Evolutionary conservation across 2,797 vertebrate genomes (phyloP), one percentile per base, ranked within the genome.

Genomic region (Melanotaenia parkinsoni): DNA sequence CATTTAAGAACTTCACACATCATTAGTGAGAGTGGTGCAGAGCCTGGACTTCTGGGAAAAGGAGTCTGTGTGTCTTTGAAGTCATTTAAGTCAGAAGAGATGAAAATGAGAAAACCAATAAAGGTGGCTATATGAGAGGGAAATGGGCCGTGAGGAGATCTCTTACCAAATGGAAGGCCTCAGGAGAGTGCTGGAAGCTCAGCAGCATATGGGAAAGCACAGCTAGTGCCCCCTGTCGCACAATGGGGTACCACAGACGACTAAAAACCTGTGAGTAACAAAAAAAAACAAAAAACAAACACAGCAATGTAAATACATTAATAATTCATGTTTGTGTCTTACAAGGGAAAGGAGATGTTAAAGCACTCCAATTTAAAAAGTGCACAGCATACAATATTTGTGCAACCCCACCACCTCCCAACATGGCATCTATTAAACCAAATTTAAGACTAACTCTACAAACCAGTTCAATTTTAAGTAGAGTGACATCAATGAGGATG

Each of bases 171-270:
- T 99, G 98, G 90, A 99, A 99, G 71, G 97, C 98, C 92, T 99
- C 98, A 18, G 97, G 98, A 92, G 98, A 99, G 91, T 99, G 98
- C 90, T 99, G 98, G 93, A 99, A 99, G 89, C 98, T 99, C 76
- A 99, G 96, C 82, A 99, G 95, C 97, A 99, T 99, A 74, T 99
- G 98, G 71, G 98, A 98, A 79, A 99, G 96, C 60, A 99, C 98
- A 45, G 95, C 93, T 67, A 99, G 92, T 57, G 98, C 98, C 89
- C 97, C 98, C 89, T 97, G 97, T 63, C 98, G 95, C 89, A 99
- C 98, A 37, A 99, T 94, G 58, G 98, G 98, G 93, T 97, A 99
- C 97, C 96, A 98, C 80, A 99, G 95, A 74, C 98, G 97, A 90
- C 95, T 97, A 89, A 99, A 98, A 35, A 99, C 98, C 98, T 99